phyloP scores from a whole-genome alignment of 2,888 invertebrate genomes.

The Agrotis segetum region DNA sequence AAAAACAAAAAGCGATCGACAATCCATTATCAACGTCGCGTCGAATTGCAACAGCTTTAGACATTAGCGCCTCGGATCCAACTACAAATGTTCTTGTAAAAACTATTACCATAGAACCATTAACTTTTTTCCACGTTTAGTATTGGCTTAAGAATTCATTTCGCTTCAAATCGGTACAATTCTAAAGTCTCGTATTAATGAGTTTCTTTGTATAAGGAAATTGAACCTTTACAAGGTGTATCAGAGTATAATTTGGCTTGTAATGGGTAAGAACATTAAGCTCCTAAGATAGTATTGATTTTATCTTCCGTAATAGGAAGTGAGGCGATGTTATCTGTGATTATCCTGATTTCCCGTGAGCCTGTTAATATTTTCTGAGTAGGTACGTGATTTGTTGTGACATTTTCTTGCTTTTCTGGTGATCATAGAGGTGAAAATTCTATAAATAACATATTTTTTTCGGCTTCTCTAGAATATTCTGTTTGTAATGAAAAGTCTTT shows the following conservation, averaged over 20 bases:
- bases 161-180: constrained; percentile 52
- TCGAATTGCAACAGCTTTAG: constrained; percentile 7
- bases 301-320: constrained; percentile 55
- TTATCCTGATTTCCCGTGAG: constrained; percentile 60
- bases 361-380: constrained; percentile 20
- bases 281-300: constrained; percentile 62
- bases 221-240: background rate
- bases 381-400: constrained; percentile 24
- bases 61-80: constrained; percentile 16
- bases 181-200: constrained; percentile 40
- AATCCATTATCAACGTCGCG: constrained; percentile 18
- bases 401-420: background rate
- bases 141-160: constrained; percentile 59
- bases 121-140: constrained; percentile 40
- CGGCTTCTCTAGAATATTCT: too few relatives aligned
- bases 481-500: too few relatives aligned
- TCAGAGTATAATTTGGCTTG: constrained; percentile 30
- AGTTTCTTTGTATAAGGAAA: constrained; percentile 27
- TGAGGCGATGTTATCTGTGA: constrained; percentile 34
- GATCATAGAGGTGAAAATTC: too few relatives aligned
- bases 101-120: constrained; percentile 42
- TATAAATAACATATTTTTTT: background rate
- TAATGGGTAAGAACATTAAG: constrained; percentile 26
- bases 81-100: constrained; percentile 34
- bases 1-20: background rate